Evolutionary conservation across 2,888 invertebrate species (phyloP).

Genomic region (Endotricha flammealis): DNA sequence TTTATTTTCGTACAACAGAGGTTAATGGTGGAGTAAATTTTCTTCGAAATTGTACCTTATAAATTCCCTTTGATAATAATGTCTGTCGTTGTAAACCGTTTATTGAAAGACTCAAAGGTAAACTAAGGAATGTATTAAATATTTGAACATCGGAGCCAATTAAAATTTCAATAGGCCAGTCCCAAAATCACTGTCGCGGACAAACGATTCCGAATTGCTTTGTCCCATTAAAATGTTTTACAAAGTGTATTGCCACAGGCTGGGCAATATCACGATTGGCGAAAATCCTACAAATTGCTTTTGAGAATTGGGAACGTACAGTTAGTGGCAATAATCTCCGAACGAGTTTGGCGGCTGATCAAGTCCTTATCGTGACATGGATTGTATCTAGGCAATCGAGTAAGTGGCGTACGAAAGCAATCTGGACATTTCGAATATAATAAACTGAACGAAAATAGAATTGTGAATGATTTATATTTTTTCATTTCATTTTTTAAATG

Average conservation of each 20-base stretch:
- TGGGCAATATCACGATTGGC: constrained; percentile 26
- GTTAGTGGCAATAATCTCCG: constrained; percentile 4
- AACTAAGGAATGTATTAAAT: constrained; percentile 11
- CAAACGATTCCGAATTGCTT: constrained; percentile 38
- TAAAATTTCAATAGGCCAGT: constrained; percentile 28
- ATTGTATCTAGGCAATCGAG: no score
- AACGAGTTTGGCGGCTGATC: not conserved
- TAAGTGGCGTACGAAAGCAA: no score
- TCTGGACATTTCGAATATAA: no score
- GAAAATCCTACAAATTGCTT: constrained; percentile 32
- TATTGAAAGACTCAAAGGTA: constrained; percentile 9
- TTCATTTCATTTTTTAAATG: no score
- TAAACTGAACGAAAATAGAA: no score
- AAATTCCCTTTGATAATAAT: no score
- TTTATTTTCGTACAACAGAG: no score
- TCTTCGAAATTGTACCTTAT: no score
- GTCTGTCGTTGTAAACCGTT: constrained; percentile 3
- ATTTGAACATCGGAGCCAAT: constrained; percentile 24
- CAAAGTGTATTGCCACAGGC: constrained; percentile 23
- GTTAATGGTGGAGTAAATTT: no score
- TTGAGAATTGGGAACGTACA: constrained; percentile 27
- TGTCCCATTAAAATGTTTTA: constrained; percentile 35
- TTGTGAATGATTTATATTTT: no score
- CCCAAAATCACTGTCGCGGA: constrained; percentile 31
- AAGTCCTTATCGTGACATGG: not conserved